Base-by-base conservation (phyloP, 2,113 vertebrate genomes). In the Malurus elegans region DNA sequence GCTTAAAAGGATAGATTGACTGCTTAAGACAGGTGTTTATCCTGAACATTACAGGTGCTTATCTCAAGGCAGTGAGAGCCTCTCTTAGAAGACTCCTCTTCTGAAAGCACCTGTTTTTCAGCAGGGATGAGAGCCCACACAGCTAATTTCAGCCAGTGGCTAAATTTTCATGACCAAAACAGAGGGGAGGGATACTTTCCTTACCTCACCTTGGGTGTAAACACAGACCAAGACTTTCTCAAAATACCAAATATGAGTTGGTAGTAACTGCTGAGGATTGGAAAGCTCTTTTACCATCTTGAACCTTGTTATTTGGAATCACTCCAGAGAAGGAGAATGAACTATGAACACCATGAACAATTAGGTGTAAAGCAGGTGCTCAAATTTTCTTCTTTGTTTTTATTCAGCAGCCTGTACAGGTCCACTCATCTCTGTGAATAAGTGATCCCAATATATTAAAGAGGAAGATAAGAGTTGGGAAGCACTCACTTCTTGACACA, bases 151-250 rank as follows among this genome's bases (percentile, higher is more conserved):
- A 57, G 32, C 7, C 13, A 48, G 26, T 73, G 62, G 4, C 8
- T 48, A 47, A 53, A 6, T 45, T 80, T 36, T 50, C 32, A 15
- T 18, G 4, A 60, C 5, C 4, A 32, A 86, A 88, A 9, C 9
- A 70, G 42, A 29, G n/a, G 6, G 12, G 4, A 48, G 5, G 16
- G 10, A 40, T 67, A 56, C 6, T 38, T 73, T 34, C 7, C 8
- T 17, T 50, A 4, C 8, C 19, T 74, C 53, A 6, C 20, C 28
- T 14, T 21, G 44, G 26, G 32, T 44, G 12, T 69, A 88, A 81
- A 57, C 6, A 47, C 2, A 70, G 29, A 79, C 5, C 1, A 0
- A 19, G 62, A 42, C 12, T 76, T 91, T 54, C 3, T 0, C 18
- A 62, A 56, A 88, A 92, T 26, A 4, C 10, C 57, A 79, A 31